Evolutionary conservation across 2,113 vertebrate genomes (phyloP).

Genomic region (Poecilia latipinna): DNA sequence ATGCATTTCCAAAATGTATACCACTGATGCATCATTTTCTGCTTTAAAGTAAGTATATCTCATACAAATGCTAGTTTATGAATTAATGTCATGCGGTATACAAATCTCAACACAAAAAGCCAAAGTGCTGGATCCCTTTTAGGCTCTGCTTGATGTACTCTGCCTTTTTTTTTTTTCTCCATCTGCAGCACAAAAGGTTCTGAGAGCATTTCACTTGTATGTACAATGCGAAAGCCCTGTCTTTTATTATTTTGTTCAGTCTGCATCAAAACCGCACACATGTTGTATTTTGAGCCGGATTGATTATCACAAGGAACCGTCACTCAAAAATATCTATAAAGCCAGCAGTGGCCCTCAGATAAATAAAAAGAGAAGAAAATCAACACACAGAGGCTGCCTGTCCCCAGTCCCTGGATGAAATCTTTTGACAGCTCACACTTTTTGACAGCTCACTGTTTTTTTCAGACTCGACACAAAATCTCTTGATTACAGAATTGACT

Average conservation of each 20-base stretch:
- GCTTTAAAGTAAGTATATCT: not conserved
- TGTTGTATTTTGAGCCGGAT: conserved; percentile 15
- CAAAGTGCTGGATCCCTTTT: not conserved
- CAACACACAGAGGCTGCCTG: not conserved
- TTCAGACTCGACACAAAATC: conserved; percentile 2
- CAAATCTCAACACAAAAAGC: conserved; percentile 8
- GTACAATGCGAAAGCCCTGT: not conserved
- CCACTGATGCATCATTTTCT: not conserved
- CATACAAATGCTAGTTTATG: not conserved
- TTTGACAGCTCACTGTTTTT: not conserved
- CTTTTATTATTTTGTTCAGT: not conserved
- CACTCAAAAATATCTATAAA: conserved; percentile 8
- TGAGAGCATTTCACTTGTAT: conserved; percentile 5
- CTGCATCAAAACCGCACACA: conserved; percentile 11
- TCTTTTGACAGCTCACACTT: conserved; percentile 12
- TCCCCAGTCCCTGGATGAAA: not conserved
- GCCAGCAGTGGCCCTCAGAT: conserved; percentile 9
- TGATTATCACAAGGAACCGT: conserved; percentile 28
- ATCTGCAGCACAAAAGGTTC: not conserved
- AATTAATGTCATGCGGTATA: conserved; percentile 5
- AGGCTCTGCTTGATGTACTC: not conserved
- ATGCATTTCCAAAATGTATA: not conserved
- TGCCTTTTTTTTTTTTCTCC: not conserved
- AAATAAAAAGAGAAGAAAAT: not conserved
- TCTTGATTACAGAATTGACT: conserved; percentile 8